phyloP scores from a whole-genome alignment of 2,113 vertebrate species.

The Carassius gibelio region DNA sequence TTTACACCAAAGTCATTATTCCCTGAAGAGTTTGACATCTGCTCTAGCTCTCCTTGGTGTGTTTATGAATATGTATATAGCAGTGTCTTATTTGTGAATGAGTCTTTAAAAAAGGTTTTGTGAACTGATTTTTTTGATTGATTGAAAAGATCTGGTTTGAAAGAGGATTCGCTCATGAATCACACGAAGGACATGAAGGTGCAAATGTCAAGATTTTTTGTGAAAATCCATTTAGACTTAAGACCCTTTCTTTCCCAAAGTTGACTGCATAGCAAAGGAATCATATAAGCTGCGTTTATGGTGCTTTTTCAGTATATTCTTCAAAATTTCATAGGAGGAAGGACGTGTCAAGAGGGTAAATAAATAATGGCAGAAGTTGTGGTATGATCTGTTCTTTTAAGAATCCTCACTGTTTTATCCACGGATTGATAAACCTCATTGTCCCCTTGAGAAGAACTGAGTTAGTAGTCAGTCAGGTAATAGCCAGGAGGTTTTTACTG shows the following conservation, averaged over 20 bases:
- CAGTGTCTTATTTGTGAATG: not conserved
- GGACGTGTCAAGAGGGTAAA: not conserved
- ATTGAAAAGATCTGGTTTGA: not conserved
- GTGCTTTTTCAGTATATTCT: not conserved
- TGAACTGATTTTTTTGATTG: not conserved
- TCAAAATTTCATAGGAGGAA: not conserved
- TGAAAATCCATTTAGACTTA: not conserved
- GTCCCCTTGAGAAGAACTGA: constrained; percentile 3
- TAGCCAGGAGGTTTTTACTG: not conserved
- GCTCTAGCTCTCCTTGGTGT: not conserved
- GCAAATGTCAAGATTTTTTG: not conserved
- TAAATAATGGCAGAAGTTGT: not conserved
- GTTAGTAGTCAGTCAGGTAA: constrained; percentile 18
- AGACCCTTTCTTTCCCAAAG: not conserved
- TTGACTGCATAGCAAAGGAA: not conserved
- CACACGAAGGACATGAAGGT: not conserved
- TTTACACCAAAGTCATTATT: not conserved
- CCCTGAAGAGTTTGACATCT: not conserved
- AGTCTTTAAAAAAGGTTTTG: not conserved
- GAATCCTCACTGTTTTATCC: not conserved
- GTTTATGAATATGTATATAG: not conserved
- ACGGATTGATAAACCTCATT: not conserved
- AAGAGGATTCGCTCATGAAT: not conserved
- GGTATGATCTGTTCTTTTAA: not conserved
- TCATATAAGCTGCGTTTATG: not conserved